phyloP scores from a whole-genome alignment of 2,797 vertebrate species.

The Carcharodon carcharias region DNA sequence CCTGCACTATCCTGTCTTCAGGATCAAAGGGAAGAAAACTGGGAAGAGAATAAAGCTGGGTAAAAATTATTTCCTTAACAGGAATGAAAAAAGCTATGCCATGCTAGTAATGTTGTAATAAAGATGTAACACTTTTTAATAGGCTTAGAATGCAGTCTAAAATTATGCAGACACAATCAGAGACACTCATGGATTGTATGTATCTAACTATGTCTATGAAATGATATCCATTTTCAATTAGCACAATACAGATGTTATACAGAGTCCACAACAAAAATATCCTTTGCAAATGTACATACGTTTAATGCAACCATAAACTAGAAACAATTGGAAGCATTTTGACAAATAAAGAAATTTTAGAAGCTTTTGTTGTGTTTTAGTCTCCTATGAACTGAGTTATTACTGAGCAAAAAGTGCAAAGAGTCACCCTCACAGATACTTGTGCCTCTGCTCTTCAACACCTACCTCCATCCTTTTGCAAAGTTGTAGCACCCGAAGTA shows the following conservation, averaged over 20 bases:
- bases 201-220: no score
- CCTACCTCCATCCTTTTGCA: no score
- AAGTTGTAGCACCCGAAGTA: no score
- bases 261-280: not conserved
- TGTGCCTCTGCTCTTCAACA: no score
- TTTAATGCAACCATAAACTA: not conserved
- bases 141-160: not conserved
- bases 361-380: not conserved
- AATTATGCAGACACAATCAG: not conserved
- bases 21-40: not conserved
- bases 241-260: no score
- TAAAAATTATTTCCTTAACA: not conserved
- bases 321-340: not conserved
- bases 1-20: not conserved
- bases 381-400: not conserved
- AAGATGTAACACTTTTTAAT: not conserved
- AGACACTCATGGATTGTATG: no score
- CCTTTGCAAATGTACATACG: no score
- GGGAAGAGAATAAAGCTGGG: not conserved
- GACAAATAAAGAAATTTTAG: not conserved
- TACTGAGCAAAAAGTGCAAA: not conserved
- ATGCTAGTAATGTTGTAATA: not conserved
- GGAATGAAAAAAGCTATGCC: not conserved
- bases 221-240: no score
- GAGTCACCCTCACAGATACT: not conserved